phyloP scores from a whole-genome alignment of 2,113 vertebrate genomes.

The Tonatia bakeri region DNA sequence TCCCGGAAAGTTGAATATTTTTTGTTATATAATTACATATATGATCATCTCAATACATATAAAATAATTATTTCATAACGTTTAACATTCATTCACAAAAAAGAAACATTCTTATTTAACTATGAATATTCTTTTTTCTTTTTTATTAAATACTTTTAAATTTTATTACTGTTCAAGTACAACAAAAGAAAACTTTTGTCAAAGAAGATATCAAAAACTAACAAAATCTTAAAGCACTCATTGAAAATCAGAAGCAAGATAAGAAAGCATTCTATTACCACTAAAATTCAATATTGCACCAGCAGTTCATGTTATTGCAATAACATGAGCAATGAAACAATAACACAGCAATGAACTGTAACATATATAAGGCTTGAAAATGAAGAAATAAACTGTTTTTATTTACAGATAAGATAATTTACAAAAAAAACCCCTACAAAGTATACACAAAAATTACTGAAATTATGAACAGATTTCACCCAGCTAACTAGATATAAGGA shows the following conservation, averaged over 20 bases:
- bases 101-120: background rate
- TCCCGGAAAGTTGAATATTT: background rate
- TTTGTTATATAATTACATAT: background rate
- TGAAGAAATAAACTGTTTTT: background rate
- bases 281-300: background rate
- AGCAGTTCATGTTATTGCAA: background rate
- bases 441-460: background rate
- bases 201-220: background rate
- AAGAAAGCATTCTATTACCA: background rate
- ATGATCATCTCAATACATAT: background rate
- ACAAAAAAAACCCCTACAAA: background rate
- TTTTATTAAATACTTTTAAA: too few species aligned
- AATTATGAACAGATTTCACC: background rate
- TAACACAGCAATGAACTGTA: background rate
- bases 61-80: constrained; percentile 5
- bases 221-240: background rate
- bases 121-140: background rate
- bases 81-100: background rate
- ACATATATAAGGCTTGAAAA: background rate
- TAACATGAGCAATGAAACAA: too few species aligned
- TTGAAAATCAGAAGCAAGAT: constrained; percentile 18
- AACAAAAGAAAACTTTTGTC: background rate
- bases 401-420: background rate
- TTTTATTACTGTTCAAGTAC: too few species aligned
- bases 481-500: background rate